These are phyloP conservation scores for Diprion similis DNA, from an alignment of 1,140 invertebrate genomes.

Conservation along the genomic window DNA sequence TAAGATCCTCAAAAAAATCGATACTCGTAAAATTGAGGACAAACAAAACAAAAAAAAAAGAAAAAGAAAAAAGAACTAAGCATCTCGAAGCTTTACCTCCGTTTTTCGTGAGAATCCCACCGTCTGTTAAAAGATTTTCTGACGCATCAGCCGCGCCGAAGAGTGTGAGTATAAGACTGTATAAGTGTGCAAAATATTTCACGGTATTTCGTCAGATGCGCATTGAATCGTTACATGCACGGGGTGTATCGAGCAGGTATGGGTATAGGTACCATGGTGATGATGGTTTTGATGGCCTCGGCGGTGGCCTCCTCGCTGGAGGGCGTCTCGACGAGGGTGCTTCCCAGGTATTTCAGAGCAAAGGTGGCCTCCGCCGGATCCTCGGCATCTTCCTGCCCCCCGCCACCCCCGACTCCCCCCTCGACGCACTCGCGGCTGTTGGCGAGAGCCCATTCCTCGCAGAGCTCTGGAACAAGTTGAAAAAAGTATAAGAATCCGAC, in stretches of 20 bases:
- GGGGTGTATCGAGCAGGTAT: background rate
- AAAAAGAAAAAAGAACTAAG: too few relatives aligned
- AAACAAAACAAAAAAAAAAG: too few relatives aligned
- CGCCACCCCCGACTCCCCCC: constrained; percentile 64
- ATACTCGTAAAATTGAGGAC: too few relatives aligned
- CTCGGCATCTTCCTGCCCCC: constrained; percentile 64
- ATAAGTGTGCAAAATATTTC: too few relatives aligned
- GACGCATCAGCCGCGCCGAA: too few relatives aligned
- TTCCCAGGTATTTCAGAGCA: constrained; percentile 77
- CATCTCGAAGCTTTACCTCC: too few relatives aligned
- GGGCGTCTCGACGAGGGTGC: constrained; percentile 71
- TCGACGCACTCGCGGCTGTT: constrained; percentile 68
- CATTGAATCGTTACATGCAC: too few relatives aligned
- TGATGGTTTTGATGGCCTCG: constrained; percentile 75
- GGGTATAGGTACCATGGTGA: constrained; percentile 64
- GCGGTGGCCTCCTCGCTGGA: constrained; percentile 69
- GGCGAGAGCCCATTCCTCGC: constrained; percentile 79
- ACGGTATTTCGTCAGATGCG: too few relatives aligned
- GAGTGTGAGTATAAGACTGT: too few relatives aligned
- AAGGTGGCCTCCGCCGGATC: constrained; percentile 66
- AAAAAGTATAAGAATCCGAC: constrained; percentile 18
- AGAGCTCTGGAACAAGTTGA: constrained; percentile 70
- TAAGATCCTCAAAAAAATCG: too few relatives aligned
- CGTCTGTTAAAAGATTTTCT: too few relatives aligned
- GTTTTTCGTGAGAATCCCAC: too few relatives aligned